These are phyloP conservation scores for Aricia agestis DNA, from an alignment of 1,140 invertebrate species.

Conservation along the genomic window DNA sequence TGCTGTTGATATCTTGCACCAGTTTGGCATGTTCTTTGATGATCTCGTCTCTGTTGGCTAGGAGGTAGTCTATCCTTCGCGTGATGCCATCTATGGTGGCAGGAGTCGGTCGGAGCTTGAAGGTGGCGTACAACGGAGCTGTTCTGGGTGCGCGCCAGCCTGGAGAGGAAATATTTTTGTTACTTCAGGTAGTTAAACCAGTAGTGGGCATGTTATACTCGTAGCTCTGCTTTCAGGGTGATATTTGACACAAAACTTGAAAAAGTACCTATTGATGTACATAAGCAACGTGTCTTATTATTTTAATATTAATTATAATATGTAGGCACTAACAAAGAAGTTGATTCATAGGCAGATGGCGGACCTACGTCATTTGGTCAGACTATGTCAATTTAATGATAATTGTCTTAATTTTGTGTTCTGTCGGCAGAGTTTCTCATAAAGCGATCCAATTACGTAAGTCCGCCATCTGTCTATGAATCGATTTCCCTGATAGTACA, in stretches of 20 bases:
- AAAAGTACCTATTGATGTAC: background rate
- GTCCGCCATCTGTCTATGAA: no score
- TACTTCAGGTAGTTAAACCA: background rate
- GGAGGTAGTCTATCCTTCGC: slow-evolving; percentile 40
- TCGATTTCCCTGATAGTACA: no score
- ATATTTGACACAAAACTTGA: background rate
- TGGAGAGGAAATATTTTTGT: slow-evolving; percentile 13
- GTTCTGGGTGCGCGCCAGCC: slow-evolving; percentile 29
- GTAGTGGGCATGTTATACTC: background rate
- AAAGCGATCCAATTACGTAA: no score
- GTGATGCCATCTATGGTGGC: slow-evolving; percentile 20
- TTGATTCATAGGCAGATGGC: no score
- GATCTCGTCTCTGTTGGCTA: slow-evolving; percentile 48
- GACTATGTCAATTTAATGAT: no score
- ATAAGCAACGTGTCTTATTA: no score
- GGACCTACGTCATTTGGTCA: no score
- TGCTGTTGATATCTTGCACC: slow-evolving; percentile 63
- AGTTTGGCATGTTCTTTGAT: slow-evolving; percentile 65
- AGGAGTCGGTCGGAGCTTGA: slow-evolving; percentile 24
- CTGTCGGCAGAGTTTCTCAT: no score
- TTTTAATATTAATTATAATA: no score
- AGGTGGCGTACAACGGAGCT: slow-evolving; percentile 20
- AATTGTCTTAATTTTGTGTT: no score
- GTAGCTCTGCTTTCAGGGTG: background rate
- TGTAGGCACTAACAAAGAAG: no score